Evolutionary conservation across 2,113 vertebrate species (phyloP).

Genomic region (Xiphorhynchus elegans): DNA sequence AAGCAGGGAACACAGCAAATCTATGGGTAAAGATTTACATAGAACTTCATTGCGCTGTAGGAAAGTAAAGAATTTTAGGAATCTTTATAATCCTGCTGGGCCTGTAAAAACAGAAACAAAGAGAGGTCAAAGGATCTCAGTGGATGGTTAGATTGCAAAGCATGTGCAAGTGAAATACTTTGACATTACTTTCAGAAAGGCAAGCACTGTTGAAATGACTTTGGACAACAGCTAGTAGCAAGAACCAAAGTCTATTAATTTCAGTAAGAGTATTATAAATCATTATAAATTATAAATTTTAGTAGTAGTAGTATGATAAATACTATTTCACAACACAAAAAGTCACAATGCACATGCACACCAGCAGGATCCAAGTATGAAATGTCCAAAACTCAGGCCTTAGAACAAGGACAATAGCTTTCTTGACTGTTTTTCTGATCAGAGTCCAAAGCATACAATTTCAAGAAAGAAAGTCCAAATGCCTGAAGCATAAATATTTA

Average conservation of each 20-base stretch:
- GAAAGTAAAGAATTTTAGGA: slow-evolving; percentile 60
- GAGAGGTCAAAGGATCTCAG: slow-evolving; percentile 37
- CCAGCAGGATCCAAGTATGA: neutral
- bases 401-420: neutral
- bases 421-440: neutral
- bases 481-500: neutral
- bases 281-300: neutral
- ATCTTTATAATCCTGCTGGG: slow-evolving; percentile 61
- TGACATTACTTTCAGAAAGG: neutral
- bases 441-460: neutral
- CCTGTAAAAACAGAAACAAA: slow-evolving; percentile 58
- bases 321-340: neutral
- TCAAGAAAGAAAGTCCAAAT: neutral
- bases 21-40: neutral
- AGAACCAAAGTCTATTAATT: neutral
- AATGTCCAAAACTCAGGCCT: neutral
- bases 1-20: slow-evolving; percentile 2
- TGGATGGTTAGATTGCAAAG: slow-evolving; percentile 12
- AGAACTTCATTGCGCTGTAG: neutral
- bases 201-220: neutral
- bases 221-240: neutral
- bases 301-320: neutral
- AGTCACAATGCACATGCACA: neutral
- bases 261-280: neutral
- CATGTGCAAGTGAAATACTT: neutral